Conservation (phyloP, 2,797 vertebrate genomes). For the Naso thynnoides region DNA sequence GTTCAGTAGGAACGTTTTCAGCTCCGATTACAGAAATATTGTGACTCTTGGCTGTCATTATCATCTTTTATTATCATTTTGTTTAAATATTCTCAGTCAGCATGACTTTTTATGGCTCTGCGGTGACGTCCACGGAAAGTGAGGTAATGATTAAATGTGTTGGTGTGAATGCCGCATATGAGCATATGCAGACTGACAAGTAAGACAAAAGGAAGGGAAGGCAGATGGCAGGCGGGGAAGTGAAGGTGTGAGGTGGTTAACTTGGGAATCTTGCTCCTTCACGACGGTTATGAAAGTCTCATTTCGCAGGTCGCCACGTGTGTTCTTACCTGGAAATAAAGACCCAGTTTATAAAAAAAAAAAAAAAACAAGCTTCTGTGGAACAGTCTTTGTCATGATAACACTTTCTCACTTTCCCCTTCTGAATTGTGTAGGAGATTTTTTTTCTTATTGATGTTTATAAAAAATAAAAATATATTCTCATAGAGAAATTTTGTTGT, state of each 20-base stretch:
- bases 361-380: slow-evolving; percentile 41
- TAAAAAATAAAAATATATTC: neutral
- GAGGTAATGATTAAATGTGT: slow-evolving; percentile 20
- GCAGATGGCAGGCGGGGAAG: slow-evolving; percentile 8
- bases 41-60: slow-evolving; percentile 46
- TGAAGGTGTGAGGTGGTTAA: neutral
- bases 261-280: slow-evolving; percentile 16
- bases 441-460: neutral
- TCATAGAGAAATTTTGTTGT: neutral
- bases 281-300: slow-evolving; percentile 59
- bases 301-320: slow-evolving; percentile 11
- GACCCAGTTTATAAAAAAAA: slow-evolving; percentile 61
- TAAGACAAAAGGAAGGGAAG: slow-evolving; percentile 8
- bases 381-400: neutral
- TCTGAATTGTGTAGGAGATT: too few species aligned
- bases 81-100: slow-evolving; percentile 45
- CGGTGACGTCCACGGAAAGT: slow-evolving; percentile 47
- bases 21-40: slow-evolving; percentile 14
- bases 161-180: neutral
- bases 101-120: slow-evolving; percentile 44
- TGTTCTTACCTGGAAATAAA: slow-evolving; percentile 64
- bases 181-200: neutral
- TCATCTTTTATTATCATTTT: slow-evolving; percentile 58
- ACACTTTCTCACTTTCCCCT: neutral
- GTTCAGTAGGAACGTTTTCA: slow-evolving; percentile 10